A percentile compares a stretch with the other conserved stretches of the same genome.
Conservation (phyloP, 92 coral and sea anemone species). For the Actinernus sp. region DNA sequence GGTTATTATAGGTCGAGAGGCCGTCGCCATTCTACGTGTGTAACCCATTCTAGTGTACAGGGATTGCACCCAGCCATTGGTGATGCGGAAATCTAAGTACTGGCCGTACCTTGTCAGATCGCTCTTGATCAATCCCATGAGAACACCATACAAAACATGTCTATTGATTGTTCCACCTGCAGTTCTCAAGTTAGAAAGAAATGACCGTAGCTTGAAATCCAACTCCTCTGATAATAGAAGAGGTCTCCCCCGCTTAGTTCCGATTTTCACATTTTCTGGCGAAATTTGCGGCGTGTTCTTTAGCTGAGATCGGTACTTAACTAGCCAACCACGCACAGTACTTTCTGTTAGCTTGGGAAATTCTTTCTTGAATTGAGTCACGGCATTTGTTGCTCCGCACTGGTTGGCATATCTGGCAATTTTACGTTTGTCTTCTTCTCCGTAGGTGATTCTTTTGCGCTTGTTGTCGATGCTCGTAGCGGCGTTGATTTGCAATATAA, state of each 20-base stretch:
- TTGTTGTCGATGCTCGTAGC: slow-evolving; percentile 36
- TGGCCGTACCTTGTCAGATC: slow-evolving; percentile 65
- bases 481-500: slow-evolving; percentile 27
- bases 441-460: slow-evolving; percentile 16
- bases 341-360: slow-evolving; percentile 61
- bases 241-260: slow-evolving; percentile 55
- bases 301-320: slow-evolving; percentile 46
- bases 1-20: slow-evolving; percentile 53
- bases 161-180: slow-evolving; percentile 68
- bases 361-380: slow-evolving; percentile 37
- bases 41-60: slow-evolving; percentile 57
- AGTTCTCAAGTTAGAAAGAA: slow-evolving; percentile 52
- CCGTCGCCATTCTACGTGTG: slow-evolving; percentile 58
- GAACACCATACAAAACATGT: slow-evolving; percentile 60
- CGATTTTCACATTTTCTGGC: slow-evolving; percentile 39
- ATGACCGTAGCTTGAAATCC: slow-evolving; percentile 52
- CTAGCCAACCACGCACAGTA: slow-evolving; percentile 48
- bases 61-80: slow-evolving; percentile 72
- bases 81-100: slow-evolving; percentile 48
- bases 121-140: slow-evolving; percentile 62
- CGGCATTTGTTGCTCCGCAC: slow-evolving; percentile 33
- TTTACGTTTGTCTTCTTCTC: slow-evolving; percentile 32
- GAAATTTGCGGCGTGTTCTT: slow-evolving; percentile 33
- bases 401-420: too few relatives aligned
- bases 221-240: slow-evolving; percentile 54